These are phyloP conservation scores for Nebria brevicollis DNA, from an alignment of 2,888 invertebrate species.

Conservation along the genomic window DNA sequence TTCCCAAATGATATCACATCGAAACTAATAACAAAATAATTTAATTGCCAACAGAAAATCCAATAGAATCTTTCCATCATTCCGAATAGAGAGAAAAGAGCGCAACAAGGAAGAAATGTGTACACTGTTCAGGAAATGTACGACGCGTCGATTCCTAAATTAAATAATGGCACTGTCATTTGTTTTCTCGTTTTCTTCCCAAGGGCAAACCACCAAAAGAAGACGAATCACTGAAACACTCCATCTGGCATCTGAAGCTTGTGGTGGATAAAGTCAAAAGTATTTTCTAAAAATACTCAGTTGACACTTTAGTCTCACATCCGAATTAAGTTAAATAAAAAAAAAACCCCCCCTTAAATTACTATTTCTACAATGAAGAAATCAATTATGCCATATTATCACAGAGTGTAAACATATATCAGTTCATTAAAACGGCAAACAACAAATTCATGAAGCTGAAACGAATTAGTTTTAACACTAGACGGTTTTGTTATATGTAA, in stretches of 20 bases:
- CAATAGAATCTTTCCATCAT: conserved; percentile 19
- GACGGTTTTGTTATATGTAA: not conserved
- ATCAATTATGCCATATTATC: no score
- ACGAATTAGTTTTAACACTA: not conserved
- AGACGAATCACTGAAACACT: not conserved
- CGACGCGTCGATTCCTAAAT: not conserved
- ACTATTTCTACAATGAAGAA: no score
- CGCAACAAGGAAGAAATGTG: not conserved
- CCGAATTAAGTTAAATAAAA: not conserved
- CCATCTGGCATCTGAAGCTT: not conserved
- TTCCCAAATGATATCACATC: conserved; percentile 24
- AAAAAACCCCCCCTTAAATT: no score
- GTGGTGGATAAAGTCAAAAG: not conserved
- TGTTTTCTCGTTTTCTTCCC: not conserved
- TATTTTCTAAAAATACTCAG: not conserved
- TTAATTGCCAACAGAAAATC: conserved; percentile 33
- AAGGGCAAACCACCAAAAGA: not conserved
- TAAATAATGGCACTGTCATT: not conserved
- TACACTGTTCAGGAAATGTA: not conserved
- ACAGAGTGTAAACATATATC: not conserved
- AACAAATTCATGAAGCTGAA: not conserved
- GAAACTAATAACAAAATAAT: conserved; percentile 37
- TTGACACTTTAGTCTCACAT: not conserved
- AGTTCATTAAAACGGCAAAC: not conserved
- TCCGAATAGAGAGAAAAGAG: not conserved